Conservation (phyloP, 2,797 vertebrate genomes). For the Anableps anableps region DNA sequence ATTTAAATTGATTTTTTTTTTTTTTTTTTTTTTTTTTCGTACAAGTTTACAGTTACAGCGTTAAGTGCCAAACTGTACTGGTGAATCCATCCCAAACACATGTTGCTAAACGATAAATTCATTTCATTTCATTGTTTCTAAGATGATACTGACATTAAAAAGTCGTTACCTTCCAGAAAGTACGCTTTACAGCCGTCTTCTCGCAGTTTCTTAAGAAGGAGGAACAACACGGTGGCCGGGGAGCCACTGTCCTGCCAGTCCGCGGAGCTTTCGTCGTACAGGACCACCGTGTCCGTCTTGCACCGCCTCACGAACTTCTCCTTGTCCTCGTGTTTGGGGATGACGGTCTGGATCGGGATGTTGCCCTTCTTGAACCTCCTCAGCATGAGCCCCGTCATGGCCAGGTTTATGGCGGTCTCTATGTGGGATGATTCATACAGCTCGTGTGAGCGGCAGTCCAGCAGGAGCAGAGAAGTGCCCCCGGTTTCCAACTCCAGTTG, state of each 20-base stretch:
- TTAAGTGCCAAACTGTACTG: neutral
- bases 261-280: slow-evolving; percentile 93
- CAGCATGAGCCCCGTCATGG: slow-evolving; percentile 96
- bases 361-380: slow-evolving; percentile 94
- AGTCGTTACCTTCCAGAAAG: slow-evolving; percentile 89
- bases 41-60: neutral
- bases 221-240: slow-evolving; percentile 85
- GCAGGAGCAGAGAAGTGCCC: slow-evolving; percentile 87
- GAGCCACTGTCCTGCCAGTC: slow-evolving; percentile 81
- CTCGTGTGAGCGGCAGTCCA: slow-evolving; percentile 97
- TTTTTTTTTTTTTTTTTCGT: neutral
- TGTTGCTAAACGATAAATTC: too few species aligned
- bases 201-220: slow-evolving; percentile 94
- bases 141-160: neutral
- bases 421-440: slow-evolving; percentile 96
- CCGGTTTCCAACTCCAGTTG: slow-evolving; percentile 92
- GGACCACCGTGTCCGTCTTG: slow-evolving; percentile 90
- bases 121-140: neutral
- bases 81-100: neutral
- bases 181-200: slow-evolving; percentile 94
- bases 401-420: slow-evolving; percentile 94
- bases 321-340: slow-evolving; percentile 90
- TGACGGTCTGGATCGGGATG: slow-evolving; percentile 92
- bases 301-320: slow-evolving; percentile 91
- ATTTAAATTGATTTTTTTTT: neutral